Evolutionary conservation across 2,797 vertebrate genomes (phyloP).

Genomic region (Diceros bicornis): DNA sequence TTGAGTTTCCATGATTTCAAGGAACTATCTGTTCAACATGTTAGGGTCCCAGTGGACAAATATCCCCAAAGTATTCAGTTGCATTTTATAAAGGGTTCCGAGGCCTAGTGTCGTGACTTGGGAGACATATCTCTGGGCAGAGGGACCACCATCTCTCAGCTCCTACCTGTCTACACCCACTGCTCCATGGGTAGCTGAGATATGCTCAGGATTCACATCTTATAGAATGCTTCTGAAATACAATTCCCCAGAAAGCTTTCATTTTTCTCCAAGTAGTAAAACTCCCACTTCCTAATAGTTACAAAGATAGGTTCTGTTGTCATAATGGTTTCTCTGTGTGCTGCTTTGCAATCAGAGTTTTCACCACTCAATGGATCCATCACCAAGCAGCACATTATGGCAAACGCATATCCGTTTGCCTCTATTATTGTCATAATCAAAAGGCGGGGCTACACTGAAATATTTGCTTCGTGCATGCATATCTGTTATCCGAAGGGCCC

Average conservation of each 20-base stretch:
- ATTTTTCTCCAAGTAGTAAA: constrained; percentile 78
- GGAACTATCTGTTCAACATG: constrained; percentile 19
- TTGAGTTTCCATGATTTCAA: constrained; percentile 38
- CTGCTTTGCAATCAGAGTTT: constrained; percentile 83
- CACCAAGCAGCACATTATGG: constrained; percentile 85
- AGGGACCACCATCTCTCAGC: not conserved
- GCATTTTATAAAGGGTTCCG: not conserved
- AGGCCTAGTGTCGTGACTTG: not conserved
- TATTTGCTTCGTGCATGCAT: constrained; percentile 89
- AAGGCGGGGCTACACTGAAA: constrained; percentile 89
- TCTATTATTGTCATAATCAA: constrained; percentile 90
- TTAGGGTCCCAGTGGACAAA: not conserved
- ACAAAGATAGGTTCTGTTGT: constrained; percentile 72
- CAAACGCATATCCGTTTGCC: constrained; percentile 85
- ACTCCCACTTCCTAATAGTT: constrained; percentile 71
- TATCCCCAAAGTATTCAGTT: not conserved
- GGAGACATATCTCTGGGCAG: constrained; percentile 38
- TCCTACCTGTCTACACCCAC: not conserved
- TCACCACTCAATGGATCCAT: constrained; percentile 75
- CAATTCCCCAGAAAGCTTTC: constrained; percentile 69
- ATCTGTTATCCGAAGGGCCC: constrained; percentile 91
- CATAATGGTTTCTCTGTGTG: constrained; percentile 75
- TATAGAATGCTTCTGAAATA: constrained; percentile 68
- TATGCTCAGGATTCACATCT: constrained; percentile 44
- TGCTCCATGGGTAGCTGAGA: not conserved